Percentiles rank a stretch among this genome's conserved stretches.
Evolutionary conservation across 2,888 invertebrate species (phyloP).

Genomic region (Pseudoips prasinana): DNA sequence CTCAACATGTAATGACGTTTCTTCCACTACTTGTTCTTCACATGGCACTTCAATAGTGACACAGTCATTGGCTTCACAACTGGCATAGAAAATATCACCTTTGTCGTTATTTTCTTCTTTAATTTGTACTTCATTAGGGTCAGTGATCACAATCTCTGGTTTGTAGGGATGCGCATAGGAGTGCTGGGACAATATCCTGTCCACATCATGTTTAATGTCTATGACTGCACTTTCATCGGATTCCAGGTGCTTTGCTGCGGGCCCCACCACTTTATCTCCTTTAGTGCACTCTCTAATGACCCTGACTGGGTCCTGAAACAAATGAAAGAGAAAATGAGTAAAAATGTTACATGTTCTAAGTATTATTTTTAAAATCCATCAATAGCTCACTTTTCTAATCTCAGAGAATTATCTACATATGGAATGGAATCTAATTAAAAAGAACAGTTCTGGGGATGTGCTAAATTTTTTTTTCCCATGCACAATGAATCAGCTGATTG

Average conservation of each 20-base stretch:
- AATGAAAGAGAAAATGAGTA: too few relatives aligned
- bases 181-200: slow-evolving; percentile 76
- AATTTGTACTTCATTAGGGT: slow-evolving; percentile 41
- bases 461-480: too few relatives aligned
- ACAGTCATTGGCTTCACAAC: slow-evolving; percentile 87
- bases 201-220: slow-evolving; percentile 68
- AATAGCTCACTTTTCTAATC: too few relatives aligned
- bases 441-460: too few relatives aligned
- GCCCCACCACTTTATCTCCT: slow-evolving; percentile 92
- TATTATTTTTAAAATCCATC: too few relatives aligned
- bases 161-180: slow-evolving; percentile 77
- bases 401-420: too few relatives aligned
- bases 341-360: too few relatives aligned
- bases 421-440: too few relatives aligned
- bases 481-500: too few relatives aligned
- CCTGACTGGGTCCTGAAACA: slow-evolving; percentile 61
- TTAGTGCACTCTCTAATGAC: slow-evolving; percentile 63
- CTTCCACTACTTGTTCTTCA: slow-evolving; percentile 75
- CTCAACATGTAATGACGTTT: slow-evolving; percentile 49
- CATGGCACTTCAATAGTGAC: slow-evolving; percentile 87
- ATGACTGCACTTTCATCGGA: slow-evolving; percentile 84
- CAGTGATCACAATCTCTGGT: slow-evolving; percentile 39
- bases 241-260: slow-evolving; percentile 93
- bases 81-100: slow-evolving; percentile 86
- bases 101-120: slow-evolving; percentile 65